Evolutionary conservation across 2,113 vertebrate species (phyloP).

Genomic region (Pteruthius melanotis): DNA sequence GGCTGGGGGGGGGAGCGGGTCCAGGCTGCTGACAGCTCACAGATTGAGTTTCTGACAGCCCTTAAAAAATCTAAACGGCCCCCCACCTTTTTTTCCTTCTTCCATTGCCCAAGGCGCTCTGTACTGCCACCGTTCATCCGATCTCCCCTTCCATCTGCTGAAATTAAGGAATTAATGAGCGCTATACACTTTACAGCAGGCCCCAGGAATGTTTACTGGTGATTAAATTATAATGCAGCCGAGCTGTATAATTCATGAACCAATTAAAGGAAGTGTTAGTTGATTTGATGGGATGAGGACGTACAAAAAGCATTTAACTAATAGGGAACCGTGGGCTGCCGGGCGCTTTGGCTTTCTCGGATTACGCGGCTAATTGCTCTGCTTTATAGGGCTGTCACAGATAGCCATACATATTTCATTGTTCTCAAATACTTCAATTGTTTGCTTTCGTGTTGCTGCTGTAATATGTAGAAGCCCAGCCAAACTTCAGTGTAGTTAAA

Average conservation of each 20-base stretch:
- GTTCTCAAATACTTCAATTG: constrained; percentile 98
- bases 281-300: constrained; percentile 99
- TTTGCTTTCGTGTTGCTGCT: constrained; percentile 90
- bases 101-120: constrained; percentile 81
- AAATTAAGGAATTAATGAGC: constrained; percentile 99
- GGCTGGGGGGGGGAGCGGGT: neutral
- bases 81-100: constrained; percentile 75
- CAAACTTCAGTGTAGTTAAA: constrained; percentile 95
- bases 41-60: constrained; percentile 93
- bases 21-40: constrained; percentile 83
- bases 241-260: constrained; percentile 99
- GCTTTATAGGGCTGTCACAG: constrained; percentile 97
- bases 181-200: constrained; percentile 89
- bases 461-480: constrained; percentile 91
- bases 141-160: constrained; percentile 83
- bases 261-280: constrained; percentile 99
- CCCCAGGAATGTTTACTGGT: constrained; percentile 98
- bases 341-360: constrained; percentile 82
- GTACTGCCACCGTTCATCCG: constrained; percentile 80
- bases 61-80: constrained; percentile 83
- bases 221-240: constrained; percentile 99
- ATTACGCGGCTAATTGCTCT: constrained; percentile 99
- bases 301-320: constrained; percentile 99
- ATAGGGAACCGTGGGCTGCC: constrained; percentile 86
- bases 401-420: constrained; percentile 99